A percentile compares a stretch with the other conserved stretches of the same genome.
Conservation (phyloP, 2,888 invertebrate species). For the Synanthedon myopaeformis region DNA sequence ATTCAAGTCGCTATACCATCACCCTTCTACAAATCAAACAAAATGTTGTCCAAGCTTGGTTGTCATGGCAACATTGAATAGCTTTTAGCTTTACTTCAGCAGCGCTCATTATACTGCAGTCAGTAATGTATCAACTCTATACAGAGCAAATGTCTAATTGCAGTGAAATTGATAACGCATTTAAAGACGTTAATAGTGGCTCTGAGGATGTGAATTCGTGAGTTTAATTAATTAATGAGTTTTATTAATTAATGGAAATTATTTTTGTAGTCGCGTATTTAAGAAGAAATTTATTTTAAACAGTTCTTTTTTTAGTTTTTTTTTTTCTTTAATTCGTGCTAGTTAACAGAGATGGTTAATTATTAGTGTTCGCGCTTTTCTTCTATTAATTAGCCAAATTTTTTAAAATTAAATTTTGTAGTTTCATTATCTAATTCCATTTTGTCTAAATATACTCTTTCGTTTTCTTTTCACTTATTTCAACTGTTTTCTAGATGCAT, state of each 20-base stretch:
- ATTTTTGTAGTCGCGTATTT: constrained; percentile 3
- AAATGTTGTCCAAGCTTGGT: constrained; percentile 44
- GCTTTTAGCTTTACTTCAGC: constrained; percentile 17
- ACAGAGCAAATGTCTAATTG: not conserved
- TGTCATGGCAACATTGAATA: constrained; percentile 61
- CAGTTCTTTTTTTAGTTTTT: no score
- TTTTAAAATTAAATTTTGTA: no score
- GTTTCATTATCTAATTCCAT: no score
- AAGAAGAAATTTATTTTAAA: not conserved
- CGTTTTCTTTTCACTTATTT: no score
- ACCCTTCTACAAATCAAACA: no score
- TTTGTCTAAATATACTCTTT: no score
- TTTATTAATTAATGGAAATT: constrained; percentile 12
- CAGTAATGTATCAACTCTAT: not conserved
- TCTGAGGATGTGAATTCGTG: constrained; percentile 4
- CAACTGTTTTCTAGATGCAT: no score
- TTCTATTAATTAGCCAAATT: no score
- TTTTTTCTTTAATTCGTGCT: no score
- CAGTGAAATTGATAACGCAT: not conserved
- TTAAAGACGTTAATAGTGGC: constrained; percentile 3
- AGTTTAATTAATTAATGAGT: constrained; percentile 9
- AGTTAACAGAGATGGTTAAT: no score
- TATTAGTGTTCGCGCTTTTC: no score
- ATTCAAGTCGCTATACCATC: no score
- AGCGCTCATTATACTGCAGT: not conserved